These are phyloP conservation scores for Cordilura impudica DNA, from an alignment of 2,888 invertebrate genomes.

Conservation along the genomic window DNA sequence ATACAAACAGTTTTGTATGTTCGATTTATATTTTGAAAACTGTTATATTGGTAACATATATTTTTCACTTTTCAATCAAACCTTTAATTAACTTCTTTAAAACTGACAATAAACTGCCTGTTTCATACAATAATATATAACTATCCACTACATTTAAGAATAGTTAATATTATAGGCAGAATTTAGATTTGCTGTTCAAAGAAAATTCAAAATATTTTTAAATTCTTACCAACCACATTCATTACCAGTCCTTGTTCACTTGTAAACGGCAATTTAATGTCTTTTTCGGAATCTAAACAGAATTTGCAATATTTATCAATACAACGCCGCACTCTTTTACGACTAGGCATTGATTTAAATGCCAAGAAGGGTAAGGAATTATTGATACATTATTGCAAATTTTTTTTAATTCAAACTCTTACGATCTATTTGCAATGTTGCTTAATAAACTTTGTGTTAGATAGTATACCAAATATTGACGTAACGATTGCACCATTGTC, in stretches of 20 bases:
- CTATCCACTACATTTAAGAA: too few species aligned
- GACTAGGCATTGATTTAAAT: conserved; percentile 38
- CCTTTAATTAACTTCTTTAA: neutral
- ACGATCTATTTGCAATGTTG: conserved; percentile 42
- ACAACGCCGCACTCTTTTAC: neutral
- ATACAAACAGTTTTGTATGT: too few species aligned
- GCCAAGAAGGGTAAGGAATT: neutral
- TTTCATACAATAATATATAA: neutral
- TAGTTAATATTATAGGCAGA: neutral
- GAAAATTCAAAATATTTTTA: neutral
- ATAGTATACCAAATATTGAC: conserved; percentile 22
- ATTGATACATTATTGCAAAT: conserved; percentile 5
- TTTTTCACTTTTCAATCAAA: neutral
- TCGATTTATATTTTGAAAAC: too few species aligned
- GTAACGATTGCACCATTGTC: conserved; percentile 14
- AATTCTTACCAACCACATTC: too few species aligned
- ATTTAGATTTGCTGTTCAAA: neutral
- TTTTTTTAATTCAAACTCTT: conserved; percentile 11
- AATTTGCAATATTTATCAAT: conserved; percentile 32
- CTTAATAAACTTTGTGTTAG: conserved; percentile 16
- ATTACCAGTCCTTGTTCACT: neutral
- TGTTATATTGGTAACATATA: neutral
- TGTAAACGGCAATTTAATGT: conserved; percentile 39
- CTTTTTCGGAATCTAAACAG: neutral
- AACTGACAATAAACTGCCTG: neutral